Evolutionary conservation across 2,797 vertebrate species (phyloP).

Genomic region (Cyprinella venusta): DNA sequence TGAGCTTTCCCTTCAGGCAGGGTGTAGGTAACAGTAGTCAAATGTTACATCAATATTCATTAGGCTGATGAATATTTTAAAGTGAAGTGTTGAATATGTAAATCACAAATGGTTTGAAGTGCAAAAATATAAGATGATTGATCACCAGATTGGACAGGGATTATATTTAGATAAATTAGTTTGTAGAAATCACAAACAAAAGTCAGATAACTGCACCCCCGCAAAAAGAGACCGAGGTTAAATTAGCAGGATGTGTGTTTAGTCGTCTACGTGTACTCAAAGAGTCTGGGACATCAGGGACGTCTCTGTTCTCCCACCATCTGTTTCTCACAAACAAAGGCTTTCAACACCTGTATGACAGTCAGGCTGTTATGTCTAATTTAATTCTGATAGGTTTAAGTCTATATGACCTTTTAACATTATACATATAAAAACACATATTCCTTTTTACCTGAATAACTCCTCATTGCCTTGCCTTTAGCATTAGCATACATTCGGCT

Average conservation of each 20-base stretch:
- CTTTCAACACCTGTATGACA: conserved; percentile 64
- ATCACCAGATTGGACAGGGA: conserved; percentile 34
- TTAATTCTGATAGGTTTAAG: background rate
- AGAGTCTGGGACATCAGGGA: conserved; percentile 1
- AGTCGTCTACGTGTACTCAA: conserved; percentile 1
- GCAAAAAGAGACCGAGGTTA: background rate
- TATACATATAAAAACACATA: background rate
- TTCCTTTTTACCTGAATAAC: background rate
- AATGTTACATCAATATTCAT: conserved; percentile 47
- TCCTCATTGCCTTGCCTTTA: background rate
- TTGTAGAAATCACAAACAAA: conserved; percentile 16
- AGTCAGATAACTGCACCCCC: background rate
- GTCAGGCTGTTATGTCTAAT: background rate
- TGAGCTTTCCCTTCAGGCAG: conserved; percentile 17
- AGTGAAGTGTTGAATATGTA: conserved; percentile 41
- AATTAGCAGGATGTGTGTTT: background rate
- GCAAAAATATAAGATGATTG: conserved; percentile 11
- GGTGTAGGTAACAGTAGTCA: conserved; percentile 25
- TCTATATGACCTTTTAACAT: background rate
- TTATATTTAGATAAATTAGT: conserved; percentile 13
- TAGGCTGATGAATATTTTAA: conserved; percentile 36
- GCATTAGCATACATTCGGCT: background rate
- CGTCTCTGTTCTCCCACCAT: conserved; percentile 60
- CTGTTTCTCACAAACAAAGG: conserved; percentile 58
- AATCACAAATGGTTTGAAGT: conserved; percentile 1